A percentile compares a stretch with the other conserved stretches of the same genome.
Conservation (phyloP, 2,113 vertebrate genomes). For the Antigone vipio region DNA sequence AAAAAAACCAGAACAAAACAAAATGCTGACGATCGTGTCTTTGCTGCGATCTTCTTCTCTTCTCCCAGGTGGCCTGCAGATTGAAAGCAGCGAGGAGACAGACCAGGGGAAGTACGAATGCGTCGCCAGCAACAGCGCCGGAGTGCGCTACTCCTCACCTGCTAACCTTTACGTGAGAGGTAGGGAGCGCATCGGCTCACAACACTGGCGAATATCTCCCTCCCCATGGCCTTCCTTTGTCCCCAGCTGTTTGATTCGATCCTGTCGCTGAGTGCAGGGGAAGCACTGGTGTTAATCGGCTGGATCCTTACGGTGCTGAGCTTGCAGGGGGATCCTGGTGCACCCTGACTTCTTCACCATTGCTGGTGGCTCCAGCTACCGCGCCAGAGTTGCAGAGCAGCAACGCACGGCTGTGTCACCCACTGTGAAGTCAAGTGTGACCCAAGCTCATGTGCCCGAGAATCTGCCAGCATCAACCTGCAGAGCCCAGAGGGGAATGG, state of each 20-base stretch:
- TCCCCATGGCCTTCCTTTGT: constrained; percentile 5
- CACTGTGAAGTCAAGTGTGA: rapidly evolving
- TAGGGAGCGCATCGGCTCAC: constrained; percentile 84
- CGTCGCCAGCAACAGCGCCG: constrained; percentile 95
- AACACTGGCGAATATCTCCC: constrained; percentile 16
- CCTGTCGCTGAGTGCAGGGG: neutral
- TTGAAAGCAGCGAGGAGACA: constrained; percentile 97
- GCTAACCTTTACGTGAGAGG: constrained; percentile 99
- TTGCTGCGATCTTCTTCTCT: constrained; percentile 48
- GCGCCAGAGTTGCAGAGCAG: neutral
- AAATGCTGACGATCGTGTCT: neutral
- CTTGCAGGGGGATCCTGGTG: neutral
- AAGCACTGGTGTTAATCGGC: neutral
- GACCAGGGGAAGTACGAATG: constrained; percentile 99
- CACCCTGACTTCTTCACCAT: rapidly evolving
- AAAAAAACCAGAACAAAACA: neutral
- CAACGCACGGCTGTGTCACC: rapidly evolving
- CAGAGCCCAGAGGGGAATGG: neutral
- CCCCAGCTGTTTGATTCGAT: neutral
- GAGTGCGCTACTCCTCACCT: constrained; percentile 95
- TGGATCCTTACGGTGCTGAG: neutral
- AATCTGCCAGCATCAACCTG: neutral
- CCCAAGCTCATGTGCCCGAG: neutral
- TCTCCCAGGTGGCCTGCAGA: constrained; percentile 92
- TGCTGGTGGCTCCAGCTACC: neutral